phyloP scores from a whole-genome alignment of 2,113 vertebrate species.

The Cisticola juncidis region DNA sequence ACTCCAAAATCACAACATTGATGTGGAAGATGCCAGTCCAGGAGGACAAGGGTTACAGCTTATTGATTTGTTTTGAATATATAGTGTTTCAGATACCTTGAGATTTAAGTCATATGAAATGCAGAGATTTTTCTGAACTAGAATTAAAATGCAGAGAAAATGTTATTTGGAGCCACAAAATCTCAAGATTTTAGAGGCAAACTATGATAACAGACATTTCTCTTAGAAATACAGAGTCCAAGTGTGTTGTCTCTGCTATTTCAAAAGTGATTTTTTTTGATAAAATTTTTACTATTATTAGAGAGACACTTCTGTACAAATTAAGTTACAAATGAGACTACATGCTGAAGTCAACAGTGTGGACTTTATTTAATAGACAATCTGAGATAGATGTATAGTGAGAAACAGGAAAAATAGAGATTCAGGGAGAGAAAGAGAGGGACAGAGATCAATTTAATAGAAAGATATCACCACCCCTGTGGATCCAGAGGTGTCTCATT shows the following conservation, averaged over 20 bases:
- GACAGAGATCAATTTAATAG: neutral
- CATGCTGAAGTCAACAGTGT: neutral
- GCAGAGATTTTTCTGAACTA: neutral
- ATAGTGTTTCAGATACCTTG: neutral
- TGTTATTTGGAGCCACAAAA: neutral
- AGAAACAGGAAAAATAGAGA: neutral
- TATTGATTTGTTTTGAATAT: neutral
- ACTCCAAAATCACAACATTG: neutral
- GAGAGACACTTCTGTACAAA: neutral
- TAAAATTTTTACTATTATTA: neutral
- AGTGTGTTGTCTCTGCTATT: neutral
- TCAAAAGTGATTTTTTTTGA: neutral
- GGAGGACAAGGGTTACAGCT: neutral
- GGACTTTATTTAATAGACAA: neutral
- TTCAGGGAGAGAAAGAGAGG: neutral
- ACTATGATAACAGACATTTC: fast-evolving
- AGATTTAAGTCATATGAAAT: neutral
- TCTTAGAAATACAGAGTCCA: neutral
- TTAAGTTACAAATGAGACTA: neutral
- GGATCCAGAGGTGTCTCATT: neutral
- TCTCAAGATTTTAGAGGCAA: neutral
- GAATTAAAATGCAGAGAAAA: neutral
- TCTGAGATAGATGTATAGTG: neutral
- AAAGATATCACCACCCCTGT: neutral
- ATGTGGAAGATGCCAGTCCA: neutral